phyloP scores from a whole-genome alignment of 2,113 vertebrate species.

The Phalacrocorax brasilianus region DNA sequence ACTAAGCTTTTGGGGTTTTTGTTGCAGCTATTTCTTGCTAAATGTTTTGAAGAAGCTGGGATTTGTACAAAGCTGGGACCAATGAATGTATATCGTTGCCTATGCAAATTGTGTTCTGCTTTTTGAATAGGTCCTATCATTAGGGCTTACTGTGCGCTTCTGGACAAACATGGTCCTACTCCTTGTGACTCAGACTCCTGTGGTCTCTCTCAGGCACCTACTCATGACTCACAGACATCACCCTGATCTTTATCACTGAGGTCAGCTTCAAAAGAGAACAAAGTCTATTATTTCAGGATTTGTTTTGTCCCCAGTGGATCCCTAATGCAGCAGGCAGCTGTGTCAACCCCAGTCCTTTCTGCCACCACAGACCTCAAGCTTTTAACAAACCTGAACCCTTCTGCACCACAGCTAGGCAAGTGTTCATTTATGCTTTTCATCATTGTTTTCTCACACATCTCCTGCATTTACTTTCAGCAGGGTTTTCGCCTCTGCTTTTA shows the following conservation, averaged over 20 bases:
- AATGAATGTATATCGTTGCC: neutral
- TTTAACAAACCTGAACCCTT: neutral
- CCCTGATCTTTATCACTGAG: neutral
- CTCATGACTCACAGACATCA: slow-evolving; percentile 22
- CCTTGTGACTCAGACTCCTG: neutral
- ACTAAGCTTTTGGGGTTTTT: neutral
- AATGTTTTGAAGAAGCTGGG: slow-evolving; percentile 13
- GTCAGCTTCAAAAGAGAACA: neutral
- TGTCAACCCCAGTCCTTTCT: neutral
- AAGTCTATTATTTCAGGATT: neutral
- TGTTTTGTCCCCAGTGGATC: neutral
- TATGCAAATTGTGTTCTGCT: neutral
- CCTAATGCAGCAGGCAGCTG: neutral
- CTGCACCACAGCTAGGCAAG: neutral
- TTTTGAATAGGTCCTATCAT: neutral
- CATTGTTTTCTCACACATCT: neutral
- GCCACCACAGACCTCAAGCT: neutral
- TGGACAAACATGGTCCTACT: neutral
- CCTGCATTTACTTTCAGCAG: neutral
- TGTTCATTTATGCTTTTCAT: neutral
- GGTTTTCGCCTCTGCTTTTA: neutral
- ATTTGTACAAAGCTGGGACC: neutral
- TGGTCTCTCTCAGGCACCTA: slow-evolving; percentile 15
- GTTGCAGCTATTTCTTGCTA: neutral
- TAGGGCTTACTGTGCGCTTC: neutral